Percentiles rank a stretch among this genome's conserved stretches.
These are phyloP conservation scores for Netelia virgata DNA, from an alignment of 2,888 invertebrate species.

Conservation along the genomic window DNA sequence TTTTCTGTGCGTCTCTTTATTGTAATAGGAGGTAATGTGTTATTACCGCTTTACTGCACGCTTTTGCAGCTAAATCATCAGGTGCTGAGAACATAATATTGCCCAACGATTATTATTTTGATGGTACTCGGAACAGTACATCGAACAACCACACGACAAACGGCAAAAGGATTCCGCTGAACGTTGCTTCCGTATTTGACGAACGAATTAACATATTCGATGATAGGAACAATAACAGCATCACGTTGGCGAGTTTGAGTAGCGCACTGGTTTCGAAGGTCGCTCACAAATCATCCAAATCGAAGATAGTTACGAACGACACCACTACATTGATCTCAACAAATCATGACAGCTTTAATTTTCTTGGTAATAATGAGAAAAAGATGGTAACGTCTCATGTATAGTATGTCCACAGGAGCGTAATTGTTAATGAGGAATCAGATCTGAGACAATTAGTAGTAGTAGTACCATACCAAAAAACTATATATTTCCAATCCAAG, in stretches of 20 bases:
- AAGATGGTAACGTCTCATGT: background rate
- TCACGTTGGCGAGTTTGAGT: slow-evolving; percentile 56
- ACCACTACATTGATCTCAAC: slow-evolving; percentile 49
- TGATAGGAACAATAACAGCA: slow-evolving; percentile 67
- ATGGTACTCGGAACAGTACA: slow-evolving; percentile 58
- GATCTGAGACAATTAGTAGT: background rate
- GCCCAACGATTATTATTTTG: slow-evolving; percentile 59
- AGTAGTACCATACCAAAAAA: no score
- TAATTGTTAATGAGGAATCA: background rate
- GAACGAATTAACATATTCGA: slow-evolving; percentile 62
- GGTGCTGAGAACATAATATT: slow-evolving; percentile 54
- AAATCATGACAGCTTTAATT: slow-evolving; percentile 65
- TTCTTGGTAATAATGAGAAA: slow-evolving; percentile 54
- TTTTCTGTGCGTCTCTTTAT: background rate
- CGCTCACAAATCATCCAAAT: slow-evolving; percentile 69
- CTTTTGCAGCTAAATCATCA: slow-evolving; percentile 58
- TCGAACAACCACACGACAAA: slow-evolving; percentile 59
- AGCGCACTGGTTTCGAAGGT: slow-evolving; percentile 67
- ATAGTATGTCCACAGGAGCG: no score
- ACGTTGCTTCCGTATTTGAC: slow-evolving; percentile 51
- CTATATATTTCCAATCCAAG: no score
- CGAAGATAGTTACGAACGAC: slow-evolving; percentile 69
- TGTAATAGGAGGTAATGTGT: background rate
- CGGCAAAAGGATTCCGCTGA: slow-evolving; percentile 59
- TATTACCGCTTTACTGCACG: background rate